Conservation (phyloP, 2,888 invertebrate species). For the Nasonovia ribisnigri region DNA sequence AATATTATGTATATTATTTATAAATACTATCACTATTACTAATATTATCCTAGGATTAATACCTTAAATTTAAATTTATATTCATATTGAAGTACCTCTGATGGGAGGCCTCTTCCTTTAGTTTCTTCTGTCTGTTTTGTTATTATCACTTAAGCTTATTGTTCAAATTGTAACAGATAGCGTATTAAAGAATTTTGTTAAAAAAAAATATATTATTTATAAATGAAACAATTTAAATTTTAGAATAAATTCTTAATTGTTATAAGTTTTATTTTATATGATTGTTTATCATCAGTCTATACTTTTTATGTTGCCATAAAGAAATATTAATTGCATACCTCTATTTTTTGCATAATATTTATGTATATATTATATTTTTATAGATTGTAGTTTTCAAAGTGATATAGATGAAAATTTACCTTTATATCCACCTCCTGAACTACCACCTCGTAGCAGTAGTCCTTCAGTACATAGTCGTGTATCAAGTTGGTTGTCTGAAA, state of each 20-base stretch:
- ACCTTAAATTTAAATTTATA: no score
- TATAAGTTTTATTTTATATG: neutral
- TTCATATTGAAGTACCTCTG: no score
- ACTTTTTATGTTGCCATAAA: neutral
- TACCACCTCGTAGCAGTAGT: conserved; percentile 62
- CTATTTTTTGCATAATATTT: neutral
- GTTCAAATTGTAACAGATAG: no score
- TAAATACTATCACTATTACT: no score
- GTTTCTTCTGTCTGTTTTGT: no score
- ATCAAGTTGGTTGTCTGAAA: conserved; percentile 61
- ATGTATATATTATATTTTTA: conserved; percentile 7
- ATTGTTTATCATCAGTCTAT: neutral
- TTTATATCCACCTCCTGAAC: conserved; percentile 57
- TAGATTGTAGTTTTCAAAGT: conserved; percentile 58
- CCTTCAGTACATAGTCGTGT: conserved; percentile 62
- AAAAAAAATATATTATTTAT: neutral
- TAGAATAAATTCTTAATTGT: neutral
- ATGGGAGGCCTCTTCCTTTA: no score
- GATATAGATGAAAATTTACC: conserved; percentile 59
- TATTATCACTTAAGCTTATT: no score
- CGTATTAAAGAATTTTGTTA: no score
- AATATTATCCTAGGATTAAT: no score
- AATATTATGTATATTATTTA: neutral
- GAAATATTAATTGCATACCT: neutral
- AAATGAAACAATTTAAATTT: neutral